Evolutionary conservation across 2,888 invertebrate species (phyloP), one percentile per base, ranked within the genome.

Genomic region (Tetragonisca angustula): DNA sequence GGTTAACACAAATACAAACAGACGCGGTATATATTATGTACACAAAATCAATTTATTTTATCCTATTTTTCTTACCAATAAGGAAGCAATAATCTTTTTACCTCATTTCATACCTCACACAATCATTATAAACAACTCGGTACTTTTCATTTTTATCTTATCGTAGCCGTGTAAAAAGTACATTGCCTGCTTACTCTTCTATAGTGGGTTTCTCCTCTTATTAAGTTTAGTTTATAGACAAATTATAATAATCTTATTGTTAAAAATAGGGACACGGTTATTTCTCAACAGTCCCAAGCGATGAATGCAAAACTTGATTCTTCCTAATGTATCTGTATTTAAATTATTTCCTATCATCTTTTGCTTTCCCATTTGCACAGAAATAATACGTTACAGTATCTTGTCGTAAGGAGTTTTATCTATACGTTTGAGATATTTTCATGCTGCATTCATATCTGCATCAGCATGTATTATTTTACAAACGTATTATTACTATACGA

Each of bases 61-160:
- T 91, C 87, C 91, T 91, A 91, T 90, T 89, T 86, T 83, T 90
- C 90, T 93, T 92, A 93, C 86, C 88, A 91, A 92, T 92, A 92
- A 91, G 92, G 91, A 93, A 93, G 93, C 92, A 93, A 91, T 92
- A 86, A 92, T 92, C 92, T 93, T 92, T 92, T 92, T 91, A 91
- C 91, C 88, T 90, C 88, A 88, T 85, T 90, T 91, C 87, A 87
- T 87, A 87, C 74, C 83, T 88, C 88, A 86, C 86, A 86, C 85
- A 86, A 85, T 90, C 86, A 86, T 85, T 90, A 90, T 88, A 91
- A 92, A 92, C 89, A 91, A 88, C 87, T 90, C 79, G 83, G 81
- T 81, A 87, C 81, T 87, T 90, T 76, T 88, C 82, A 71, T 78
- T 86, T 76, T 83, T 71, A 64, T 81, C 80, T 80, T 84, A 88